Evolutionary conservation across 2,113 vertebrate genomes (phyloP).

Genomic region (Cairina moschata): DNA sequence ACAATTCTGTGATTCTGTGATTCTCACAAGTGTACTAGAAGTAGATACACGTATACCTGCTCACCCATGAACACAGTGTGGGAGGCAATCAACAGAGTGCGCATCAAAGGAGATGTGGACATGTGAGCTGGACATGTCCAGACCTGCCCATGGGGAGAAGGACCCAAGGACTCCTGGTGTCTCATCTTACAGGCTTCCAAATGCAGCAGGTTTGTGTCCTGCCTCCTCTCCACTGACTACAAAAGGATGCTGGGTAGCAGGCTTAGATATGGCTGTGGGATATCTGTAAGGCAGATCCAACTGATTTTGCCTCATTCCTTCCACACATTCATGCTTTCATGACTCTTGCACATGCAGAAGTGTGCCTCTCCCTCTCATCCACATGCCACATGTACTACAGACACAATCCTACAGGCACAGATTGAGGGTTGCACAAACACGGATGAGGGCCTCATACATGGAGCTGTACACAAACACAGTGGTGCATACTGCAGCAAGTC

Average conservation of each 20-base stretch:
- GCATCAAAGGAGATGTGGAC: not conserved
- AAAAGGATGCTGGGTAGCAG: not conserved
- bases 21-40: not conserved
- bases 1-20: too few relatives aligned
- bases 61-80: not conserved
- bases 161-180: not conserved
- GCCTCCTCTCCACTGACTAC: not conserved
- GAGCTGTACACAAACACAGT: too few relatives aligned
- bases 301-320: not conserved
- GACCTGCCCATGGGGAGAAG: not conserved
- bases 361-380: not conserved
- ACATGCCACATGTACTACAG: not conserved
- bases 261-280: fast-evolving
- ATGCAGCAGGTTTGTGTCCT: not conserved
- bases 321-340: fast-evolving
- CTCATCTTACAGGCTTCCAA: not conserved
- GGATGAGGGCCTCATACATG: fast-evolving
- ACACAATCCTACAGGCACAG: not conserved
- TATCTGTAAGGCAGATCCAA: not conserved
- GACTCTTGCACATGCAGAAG: not conserved
- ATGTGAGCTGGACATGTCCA: not conserved
- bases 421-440: not conserved
- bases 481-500: too few relatives aligned
- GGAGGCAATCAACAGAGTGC: not conserved
- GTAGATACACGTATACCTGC: not conserved